Evolutionary conservation across 2,888 invertebrate genomes (phyloP), one percentile per base, ranked within the genome.

Genomic region (Drosophila demipolita): DNA sequence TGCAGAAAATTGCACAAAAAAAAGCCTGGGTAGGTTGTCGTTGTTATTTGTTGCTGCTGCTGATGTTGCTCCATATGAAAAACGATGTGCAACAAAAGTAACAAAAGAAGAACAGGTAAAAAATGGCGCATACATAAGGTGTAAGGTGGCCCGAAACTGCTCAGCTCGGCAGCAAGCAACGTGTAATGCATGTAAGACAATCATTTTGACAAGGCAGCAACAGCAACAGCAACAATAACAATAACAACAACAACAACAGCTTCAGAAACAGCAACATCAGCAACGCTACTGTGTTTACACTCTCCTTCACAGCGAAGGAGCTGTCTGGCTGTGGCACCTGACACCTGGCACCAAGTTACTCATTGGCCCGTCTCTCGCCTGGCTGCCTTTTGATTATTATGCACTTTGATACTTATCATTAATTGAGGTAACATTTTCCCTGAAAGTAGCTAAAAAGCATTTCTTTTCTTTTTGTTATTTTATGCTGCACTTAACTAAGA

Each of bases 331-430:
- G 55, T 26, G 63, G 29, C 50, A 26, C 55, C 48, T 40, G 49
- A 26, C 45, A 35, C 38, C 57, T 15, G 64, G 26, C 53, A 54
- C 57, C 50, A 58, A 66, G 62, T 74, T 72, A 73, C 88, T 83
- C 86, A 85, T 74, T 85, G 83, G 65, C 76, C 71, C 67, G 78
- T 82, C 81, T 82, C 70, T 82, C 82, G 86, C 75, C 78, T 86
- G 88, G 74, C 82, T 88, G 85, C 80, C 74, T 82, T 80, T 82
- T 86, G 86, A 87, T 86, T 86, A 88, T 87, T 84, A 88, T 86
- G 89, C 87, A 87, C 85, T 87, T 85, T 87, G 89, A 87, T 87
- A 82, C 85, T 89, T 89, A 87, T 89, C 89, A 87, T 82, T 87
- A 87, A 87, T 89, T 89, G 87, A 82, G 87, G 89, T 77, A 87